phyloP scores from a whole-genome alignment of 2,797 vertebrate species.

The Pteropus rufus region DNA sequence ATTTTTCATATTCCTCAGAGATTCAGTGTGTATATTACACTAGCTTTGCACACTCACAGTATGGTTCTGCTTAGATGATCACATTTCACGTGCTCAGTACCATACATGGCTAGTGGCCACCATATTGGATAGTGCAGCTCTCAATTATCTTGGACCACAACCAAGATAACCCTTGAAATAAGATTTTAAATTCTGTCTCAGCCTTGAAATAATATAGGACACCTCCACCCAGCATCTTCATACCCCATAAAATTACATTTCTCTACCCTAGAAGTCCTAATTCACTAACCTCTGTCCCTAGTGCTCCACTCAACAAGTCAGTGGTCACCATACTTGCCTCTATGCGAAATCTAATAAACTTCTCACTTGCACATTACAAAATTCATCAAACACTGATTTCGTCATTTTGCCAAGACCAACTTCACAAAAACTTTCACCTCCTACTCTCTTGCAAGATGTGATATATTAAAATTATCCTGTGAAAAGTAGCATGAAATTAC shows the following conservation, averaged over 20 bases:
- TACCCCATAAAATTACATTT: neutral
- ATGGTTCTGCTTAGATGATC: neutral
- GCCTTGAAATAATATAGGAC: neutral
- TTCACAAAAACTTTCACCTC: conserved; percentile 59
- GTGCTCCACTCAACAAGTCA: neutral
- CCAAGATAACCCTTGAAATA: neutral
- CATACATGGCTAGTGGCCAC: neutral
- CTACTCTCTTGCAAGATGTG: conserved; percentile 55
- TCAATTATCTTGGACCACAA: neutral
- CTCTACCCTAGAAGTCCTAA: neutral
- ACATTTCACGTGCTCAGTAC: neutral
- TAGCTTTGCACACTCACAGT: neutral
- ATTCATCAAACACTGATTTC: conserved; percentile 28
- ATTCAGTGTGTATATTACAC: neutral
- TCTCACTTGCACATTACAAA: neutral
- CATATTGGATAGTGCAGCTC: neutral
- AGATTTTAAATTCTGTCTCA: neutral
- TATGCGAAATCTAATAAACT: neutral
- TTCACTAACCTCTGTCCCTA: neutral
- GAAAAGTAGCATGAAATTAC: conserved; percentile 57
- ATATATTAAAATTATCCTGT: conserved; percentile 57
- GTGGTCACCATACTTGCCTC: neutral
- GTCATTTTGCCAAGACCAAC: conserved; percentile 56
- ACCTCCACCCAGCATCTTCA: neutral
- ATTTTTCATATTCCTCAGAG: neutral